Conservation (phyloP, 2,797 vertebrate genomes). For the Spinibarbus caldwelli region DNA sequence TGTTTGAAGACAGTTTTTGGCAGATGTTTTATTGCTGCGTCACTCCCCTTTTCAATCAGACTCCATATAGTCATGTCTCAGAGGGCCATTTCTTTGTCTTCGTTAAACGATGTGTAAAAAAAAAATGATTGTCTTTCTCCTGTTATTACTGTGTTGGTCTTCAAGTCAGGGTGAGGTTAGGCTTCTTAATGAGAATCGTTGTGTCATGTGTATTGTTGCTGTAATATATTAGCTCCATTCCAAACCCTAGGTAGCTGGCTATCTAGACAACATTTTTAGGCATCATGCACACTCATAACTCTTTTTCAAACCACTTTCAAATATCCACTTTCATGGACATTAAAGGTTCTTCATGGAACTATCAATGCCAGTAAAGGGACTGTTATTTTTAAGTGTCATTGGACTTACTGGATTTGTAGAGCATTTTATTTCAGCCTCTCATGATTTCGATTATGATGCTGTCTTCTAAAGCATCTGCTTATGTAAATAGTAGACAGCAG, state of each 20-base stretch:
- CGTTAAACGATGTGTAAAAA: constrained; percentile 3
- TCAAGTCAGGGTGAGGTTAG: constrained; percentile 33
- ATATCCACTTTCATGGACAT: background rate
- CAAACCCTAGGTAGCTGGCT: background rate
- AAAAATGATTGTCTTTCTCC: background rate
- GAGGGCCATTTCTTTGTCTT: constrained; percentile 11
- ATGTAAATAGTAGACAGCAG: background rate
- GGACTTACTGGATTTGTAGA: background rate
- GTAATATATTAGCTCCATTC: background rate
- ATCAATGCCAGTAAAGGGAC: background rate
- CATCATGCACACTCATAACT: background rate
- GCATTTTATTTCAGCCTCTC: constrained; percentile 10
- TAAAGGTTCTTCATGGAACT: background rate
- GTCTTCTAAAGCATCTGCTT: background rate
- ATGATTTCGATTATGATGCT: background rate
- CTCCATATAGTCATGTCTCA: background rate
- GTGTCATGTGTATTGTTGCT: constrained; percentile 2
- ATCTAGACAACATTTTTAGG: background rate
- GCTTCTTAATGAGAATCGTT: constrained; percentile 16
- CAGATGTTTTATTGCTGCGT: background rate
- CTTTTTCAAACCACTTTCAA: background rate
- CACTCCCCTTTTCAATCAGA: background rate
- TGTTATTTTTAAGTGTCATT: background rate
- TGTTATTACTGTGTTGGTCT: constrained; percentile 19
- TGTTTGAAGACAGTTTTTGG: background rate